Evolutionary conservation across 2,797 vertebrate species (phyloP).

Genomic region (Lycodopsis pacificus): DNA sequence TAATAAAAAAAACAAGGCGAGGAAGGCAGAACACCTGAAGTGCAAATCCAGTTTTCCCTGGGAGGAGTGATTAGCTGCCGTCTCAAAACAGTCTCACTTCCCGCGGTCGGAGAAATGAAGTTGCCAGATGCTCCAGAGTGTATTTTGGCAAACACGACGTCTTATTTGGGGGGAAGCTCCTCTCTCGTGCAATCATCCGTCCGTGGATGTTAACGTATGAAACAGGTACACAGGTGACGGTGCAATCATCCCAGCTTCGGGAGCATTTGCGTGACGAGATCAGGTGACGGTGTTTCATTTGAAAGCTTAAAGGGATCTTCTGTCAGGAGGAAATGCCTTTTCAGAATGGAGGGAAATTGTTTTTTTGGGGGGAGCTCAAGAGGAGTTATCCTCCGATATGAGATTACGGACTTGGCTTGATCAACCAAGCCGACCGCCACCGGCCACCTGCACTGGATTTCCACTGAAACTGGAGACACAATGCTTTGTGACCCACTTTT

Average conservation of each 20-base stretch:
- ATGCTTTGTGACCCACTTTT: conserved; percentile 24
- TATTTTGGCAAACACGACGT: background rate
- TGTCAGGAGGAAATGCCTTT: conserved; percentile 46
- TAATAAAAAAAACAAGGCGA: background rate
- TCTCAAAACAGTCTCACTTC: background rate
- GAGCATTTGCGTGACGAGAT: conserved; percentile 30
- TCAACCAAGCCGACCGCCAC: conserved; percentile 31
- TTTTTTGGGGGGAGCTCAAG: conserved; percentile 42
- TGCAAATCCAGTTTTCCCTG: too few relatives aligned
- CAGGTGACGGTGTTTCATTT: conserved; percentile 54
- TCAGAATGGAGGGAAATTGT: conserved; percentile 53
- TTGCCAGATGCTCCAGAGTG: background rate
- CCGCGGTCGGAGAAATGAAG: background rate
- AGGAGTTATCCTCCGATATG: conserved; percentile 59
- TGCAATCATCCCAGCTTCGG: conserved; percentile 29
- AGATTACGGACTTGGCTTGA: conserved; percentile 63
- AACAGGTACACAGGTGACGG: conserved; percentile 24
- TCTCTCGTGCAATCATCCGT: background rate
- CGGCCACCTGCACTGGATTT: conserved; percentile 45
- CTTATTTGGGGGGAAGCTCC: background rate
- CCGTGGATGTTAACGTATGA: conserved; percentile 13
- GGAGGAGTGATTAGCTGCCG: background rate
- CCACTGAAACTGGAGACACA: background rate
- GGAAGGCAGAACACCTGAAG: background rate
- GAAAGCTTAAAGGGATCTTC: conserved; percentile 49